Percentiles rank a stretch among this genome's conserved stretches.
phyloP scores from a whole-genome alignment of 2,797 vertebrate genomes.

The Pangasius djambal region DNA sequence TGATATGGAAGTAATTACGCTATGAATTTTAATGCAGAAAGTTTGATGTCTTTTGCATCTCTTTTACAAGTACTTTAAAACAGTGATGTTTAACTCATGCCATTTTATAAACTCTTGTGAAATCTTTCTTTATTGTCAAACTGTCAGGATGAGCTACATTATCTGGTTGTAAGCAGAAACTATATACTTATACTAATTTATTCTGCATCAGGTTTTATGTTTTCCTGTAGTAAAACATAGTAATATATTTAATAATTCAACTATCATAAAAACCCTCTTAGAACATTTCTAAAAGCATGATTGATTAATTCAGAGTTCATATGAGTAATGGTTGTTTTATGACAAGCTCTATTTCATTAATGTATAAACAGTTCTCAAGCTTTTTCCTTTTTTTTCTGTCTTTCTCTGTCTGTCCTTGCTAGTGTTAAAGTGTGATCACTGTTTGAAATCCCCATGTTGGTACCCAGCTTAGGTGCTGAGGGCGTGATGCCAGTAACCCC shows the following conservation, averaged over 20 bases:
- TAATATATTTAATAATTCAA: conserved; percentile 44
- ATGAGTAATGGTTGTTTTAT: conserved; percentile 44
- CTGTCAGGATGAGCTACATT: conserved; percentile 43
- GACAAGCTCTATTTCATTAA: conserved; percentile 38
- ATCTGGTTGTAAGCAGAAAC: conserved; percentile 45
- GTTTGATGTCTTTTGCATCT: conserved; percentile 70
- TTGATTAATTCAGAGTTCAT: conserved; percentile 29
- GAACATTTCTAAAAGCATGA: conserved; percentile 30
- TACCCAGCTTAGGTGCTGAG: conserved; percentile 58
- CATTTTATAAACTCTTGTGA: conserved; percentile 71
- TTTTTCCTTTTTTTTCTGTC: conserved; percentile 13
- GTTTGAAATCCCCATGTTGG: conserved; percentile 59
- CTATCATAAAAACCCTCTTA: conserved; percentile 30
- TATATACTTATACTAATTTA: conserved; percentile 26
- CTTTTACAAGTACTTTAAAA: conserved; percentile 77
- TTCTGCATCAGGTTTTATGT: conserved; percentile 31
- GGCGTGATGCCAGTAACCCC: conserved; percentile 53
- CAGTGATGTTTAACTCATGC: conserved; percentile 73
- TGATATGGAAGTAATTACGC: conserved; percentile 81
- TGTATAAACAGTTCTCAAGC: conserved; percentile 16
- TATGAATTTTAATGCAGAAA: conserved; percentile 85
- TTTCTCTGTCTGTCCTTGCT: conserved; percentile 42
- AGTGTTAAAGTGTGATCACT: conserved; percentile 59
- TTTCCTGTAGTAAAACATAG: conserved; percentile 32
- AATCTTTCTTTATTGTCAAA: conserved; percentile 61